These are phyloP conservation scores for Notodonta dromedarius DNA, from an alignment of 2,888 invertebrate genomes.

Conservation along the genomic window DNA sequence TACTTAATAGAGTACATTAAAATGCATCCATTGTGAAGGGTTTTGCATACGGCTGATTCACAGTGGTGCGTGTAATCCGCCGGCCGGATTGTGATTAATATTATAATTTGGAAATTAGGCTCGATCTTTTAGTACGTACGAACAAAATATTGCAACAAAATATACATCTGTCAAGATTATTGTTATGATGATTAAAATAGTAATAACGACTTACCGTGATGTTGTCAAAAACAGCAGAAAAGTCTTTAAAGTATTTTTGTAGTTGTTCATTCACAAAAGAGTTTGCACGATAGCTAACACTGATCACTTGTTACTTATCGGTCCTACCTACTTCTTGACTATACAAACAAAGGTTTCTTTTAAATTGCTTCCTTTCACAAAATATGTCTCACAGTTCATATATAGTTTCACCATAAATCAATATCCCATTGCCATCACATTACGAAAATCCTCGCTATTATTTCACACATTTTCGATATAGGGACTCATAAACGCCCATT, in stretches of 20 bases:
- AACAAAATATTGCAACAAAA: no score
- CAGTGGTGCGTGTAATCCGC: conserved; percentile 42
- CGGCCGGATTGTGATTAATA: conserved; percentile 47
- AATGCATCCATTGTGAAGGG: conserved; percentile 57
- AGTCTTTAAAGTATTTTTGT: no score
- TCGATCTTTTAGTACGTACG: not conserved
- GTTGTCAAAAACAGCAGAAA: no score
- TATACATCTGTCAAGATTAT: no score
- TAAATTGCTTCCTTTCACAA: not conserved
- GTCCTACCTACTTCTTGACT: not conserved
- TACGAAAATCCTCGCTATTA: conserved; percentile 20
- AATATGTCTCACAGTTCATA: not conserved
- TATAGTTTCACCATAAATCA: not conserved
- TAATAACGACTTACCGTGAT: no score
- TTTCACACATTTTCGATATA: conserved; percentile 28
- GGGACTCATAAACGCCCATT: conserved; percentile 27
- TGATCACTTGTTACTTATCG: not conserved
- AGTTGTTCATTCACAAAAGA: no score
- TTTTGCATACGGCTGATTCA: conserved; percentile 31
- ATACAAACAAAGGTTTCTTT: not conserved
- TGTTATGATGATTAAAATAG: no score
- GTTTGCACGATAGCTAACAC: no score
- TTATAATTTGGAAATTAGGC: conserved; percentile 15
- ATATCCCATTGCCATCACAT: not conserved
- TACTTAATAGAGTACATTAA: conserved; percentile 62